Base-by-base conservation (phyloP, 2,888 invertebrate species). In the Serripes groenlandicus region DNA sequence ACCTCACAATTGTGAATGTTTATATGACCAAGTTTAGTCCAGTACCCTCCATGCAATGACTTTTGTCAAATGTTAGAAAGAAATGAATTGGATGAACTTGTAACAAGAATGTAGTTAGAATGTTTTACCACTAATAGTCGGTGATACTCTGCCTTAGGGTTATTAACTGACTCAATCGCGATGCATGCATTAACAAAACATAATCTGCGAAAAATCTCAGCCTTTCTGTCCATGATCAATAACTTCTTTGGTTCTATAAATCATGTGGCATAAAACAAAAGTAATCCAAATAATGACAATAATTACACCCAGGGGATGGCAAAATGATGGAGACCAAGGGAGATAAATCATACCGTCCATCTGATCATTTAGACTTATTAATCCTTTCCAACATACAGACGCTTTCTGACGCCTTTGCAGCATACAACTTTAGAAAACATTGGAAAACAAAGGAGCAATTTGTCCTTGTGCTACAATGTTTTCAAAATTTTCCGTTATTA, bases 211-310 rank as follows among this genome's bases (percentile, higher is more conserved):
- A n/a, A 66, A 66, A 66, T 66, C 66, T 66, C 66, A 66, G 42
- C 66, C 28, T 66, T 42, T 42, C 35, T 7, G 66, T n/a, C 42
- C 37, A 37, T 66, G 35, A 75, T 75, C 75, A 75, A 75, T 75
- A n/a, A 75, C 34, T 42, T 37, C 34, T 35, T 35, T n/a, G 9
- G 23, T 32, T 26, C 60, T 35, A 78, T 75, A 75, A 75, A 77
- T 77, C 77, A 77, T 64, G 30, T 15, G 35, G 62, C 35, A 77
- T 77, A 64, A 71, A 70, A 74, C 60, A 80, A 60, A 60, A 75
- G 54, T 64, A 70, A 49, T 75, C 62, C 66, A 28, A 37, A 34
- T 80, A 64, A 70, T 75, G 80, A 80, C 80, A 75, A 35, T 75
- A 62, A 80, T 70, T 70, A 71, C 37, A 35, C 52, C 30, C 80